Conservation (phyloP, 2,797 vertebrate genomes). For the Schizopygopsis malacanthus region DNA sequence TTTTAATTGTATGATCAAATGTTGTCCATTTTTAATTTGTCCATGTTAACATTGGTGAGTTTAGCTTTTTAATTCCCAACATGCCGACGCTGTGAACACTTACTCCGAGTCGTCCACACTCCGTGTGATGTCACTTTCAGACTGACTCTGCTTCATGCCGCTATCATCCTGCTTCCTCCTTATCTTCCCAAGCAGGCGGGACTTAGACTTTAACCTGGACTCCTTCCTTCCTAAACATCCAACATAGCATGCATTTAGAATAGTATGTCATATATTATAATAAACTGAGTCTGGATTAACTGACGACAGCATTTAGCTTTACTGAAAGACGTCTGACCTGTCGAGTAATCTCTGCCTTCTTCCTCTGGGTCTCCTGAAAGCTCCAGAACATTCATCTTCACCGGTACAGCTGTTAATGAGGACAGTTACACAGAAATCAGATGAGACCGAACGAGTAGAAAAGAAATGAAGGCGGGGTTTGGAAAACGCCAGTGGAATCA, state of each 20-base stretch:
- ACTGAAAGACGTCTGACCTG: conserved; percentile 80
- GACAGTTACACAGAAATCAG: conserved; percentile 37
- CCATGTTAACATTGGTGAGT: not conserved
- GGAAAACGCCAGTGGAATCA: not conserved
- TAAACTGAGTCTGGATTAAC: not conserved
- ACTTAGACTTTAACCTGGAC: conserved; percentile 86
- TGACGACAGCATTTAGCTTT: not conserved
- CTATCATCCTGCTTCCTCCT: conserved; percentile 77
- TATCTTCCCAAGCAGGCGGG: conserved; percentile 83
- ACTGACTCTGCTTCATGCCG: conserved; percentile 83
- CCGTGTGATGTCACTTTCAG: conserved; percentile 79
- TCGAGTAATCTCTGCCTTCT: conserved; percentile 78
- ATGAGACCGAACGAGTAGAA: conserved; percentile 42
- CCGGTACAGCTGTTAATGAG: conserved; percentile 57
- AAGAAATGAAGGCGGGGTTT: conserved; percentile 14
- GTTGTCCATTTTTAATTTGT: not conserved
- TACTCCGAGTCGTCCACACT: conserved; percentile 79
- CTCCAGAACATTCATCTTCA: conserved; percentile 83
- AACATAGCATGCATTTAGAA: not conserved
- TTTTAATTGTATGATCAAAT: not conserved
- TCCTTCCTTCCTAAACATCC: conserved; percentile 83
- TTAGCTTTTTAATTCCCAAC: not conserved
- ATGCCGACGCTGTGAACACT: conserved; percentile 36
- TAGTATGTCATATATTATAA: not conserved
- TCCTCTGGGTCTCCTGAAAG: conserved; percentile 75